These are phyloP conservation scores for Smittia sp. DNA, from an alignment of 2,888 invertebrate species.

Conservation along the genomic window DNA sequence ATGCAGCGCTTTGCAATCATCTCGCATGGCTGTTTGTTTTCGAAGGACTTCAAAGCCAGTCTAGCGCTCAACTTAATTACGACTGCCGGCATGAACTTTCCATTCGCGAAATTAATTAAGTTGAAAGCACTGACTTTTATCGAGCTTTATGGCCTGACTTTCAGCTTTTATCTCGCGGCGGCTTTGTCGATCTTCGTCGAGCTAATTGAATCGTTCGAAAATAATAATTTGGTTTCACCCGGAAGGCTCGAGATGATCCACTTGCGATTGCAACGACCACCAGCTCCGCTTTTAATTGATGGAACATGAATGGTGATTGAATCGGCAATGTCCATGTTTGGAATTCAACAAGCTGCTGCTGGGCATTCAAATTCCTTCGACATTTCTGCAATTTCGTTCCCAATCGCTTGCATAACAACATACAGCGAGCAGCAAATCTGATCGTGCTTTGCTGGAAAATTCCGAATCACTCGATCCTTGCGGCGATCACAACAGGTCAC, in stretches of 20 bases:
- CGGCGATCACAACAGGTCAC: slow-evolving; percentile 8
- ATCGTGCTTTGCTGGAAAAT: background rate
- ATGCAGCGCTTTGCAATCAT: slow-evolving; percentile 16
- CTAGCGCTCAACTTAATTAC: background rate
- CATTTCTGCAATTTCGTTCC: background rate
- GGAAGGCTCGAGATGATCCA: background rate
- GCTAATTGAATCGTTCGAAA: too few species aligned
- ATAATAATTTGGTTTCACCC: too few species aligned
- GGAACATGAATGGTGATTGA: background rate
- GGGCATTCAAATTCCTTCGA: background rate
- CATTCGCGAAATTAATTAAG: background rate
- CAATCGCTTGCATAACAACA: slow-evolving; percentile 7
- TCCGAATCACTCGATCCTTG: background rate
- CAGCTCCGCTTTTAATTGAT: slow-evolving; percentile 21
- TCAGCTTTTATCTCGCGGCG: background rate
- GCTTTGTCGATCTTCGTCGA: too few species aligned
- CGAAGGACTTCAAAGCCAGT: background rate
- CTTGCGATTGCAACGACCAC: background rate
- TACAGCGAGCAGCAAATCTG: background rate
- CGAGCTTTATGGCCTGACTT: background rate
- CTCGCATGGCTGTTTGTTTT: background rate
- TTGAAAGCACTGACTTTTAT: background rate
- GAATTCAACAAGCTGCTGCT: background rate
- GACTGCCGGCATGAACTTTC: background rate
- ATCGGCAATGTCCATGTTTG: slow-evolving; percentile 10